phyloP scores from a whole-genome alignment of 2,113 vertebrate genomes.

The Ochotona princeps region DNA sequence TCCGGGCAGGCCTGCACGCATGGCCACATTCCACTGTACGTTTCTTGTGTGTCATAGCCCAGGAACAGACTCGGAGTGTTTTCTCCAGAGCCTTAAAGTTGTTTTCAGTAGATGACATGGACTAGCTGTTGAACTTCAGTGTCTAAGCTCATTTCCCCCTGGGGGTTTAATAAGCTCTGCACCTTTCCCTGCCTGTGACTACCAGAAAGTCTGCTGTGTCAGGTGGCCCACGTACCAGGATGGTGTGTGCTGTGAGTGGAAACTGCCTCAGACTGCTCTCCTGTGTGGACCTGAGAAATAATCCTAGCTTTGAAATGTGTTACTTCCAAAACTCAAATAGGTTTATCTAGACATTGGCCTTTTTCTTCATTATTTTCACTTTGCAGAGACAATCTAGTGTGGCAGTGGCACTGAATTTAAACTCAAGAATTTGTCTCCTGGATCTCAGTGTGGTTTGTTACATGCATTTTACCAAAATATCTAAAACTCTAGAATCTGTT shows the following conservation, averaged over 20 bases:
- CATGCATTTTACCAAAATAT: not conserved
- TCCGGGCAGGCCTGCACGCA: not conserved
- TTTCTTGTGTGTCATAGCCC: not conserved
- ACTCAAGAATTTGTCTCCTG: too few species aligned
- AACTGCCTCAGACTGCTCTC: not conserved
- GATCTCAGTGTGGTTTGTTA: not conserved
- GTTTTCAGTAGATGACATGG: not conserved
- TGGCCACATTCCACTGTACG: too few species aligned
- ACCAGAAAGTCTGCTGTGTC: too few species aligned
- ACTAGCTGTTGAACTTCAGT: not conserved
- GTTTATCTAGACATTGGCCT: not conserved
- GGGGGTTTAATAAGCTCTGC: not conserved
- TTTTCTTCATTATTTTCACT: not conserved
- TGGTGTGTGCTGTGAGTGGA: not conserved
- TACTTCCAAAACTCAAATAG: not conserved
- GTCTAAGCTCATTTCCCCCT: too few species aligned
- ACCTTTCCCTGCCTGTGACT: not conserved
- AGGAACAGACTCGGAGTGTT: not conserved
- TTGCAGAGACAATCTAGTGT: not conserved
- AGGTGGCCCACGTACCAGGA: accelerated
- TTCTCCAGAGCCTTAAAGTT: not conserved
- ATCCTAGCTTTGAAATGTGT: not conserved
- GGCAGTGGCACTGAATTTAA: too few species aligned
- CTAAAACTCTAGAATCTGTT: too few species aligned
- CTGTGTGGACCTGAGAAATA: too few species aligned